Base-by-base conservation (phyloP, 1,140 invertebrate species). In the Caenorhabditis brenneri region DNA sequence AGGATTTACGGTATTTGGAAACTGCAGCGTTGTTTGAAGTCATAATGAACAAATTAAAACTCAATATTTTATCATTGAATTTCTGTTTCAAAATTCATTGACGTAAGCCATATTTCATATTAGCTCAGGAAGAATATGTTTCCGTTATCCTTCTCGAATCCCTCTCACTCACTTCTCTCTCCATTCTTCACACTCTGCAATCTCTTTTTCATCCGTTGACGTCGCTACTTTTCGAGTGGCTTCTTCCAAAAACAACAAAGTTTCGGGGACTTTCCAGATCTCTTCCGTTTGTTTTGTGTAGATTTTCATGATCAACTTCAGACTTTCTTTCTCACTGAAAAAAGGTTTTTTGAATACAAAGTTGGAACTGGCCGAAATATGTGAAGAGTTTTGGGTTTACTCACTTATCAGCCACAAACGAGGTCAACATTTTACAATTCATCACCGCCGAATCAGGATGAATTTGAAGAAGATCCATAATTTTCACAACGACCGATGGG, bases 401-500 rank as follows among this genome's bases (percentile, higher is more conserved):
- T 82, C 31, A 82, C 74, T 60, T 79, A 7, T 69, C 69, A 27
- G 65, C 60, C 2, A 31, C 60, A 48, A 82, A 48, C 1, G 31
- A 29, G 27, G 48, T 85, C 60, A 85, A 48, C 19, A 78, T 39
- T 19, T 51, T 39, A 29, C 80, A 58, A 42, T 69, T 82, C 46
- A 82, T 79, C 2, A 85, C 81, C 0, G 79, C 48, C 2, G 65
- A 74, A 79, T 85, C 84, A 7, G 84, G 79, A 42, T 82, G 84
- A 19, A 85, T 81, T 51, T 81, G 60, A 29, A 85, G 80, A 42
- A 81, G 51, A 46, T 85, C 84, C n/a, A 85, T 51, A 1, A 85
- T 5, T 15, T 69, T 24, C 33, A 49, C 80, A n/a, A 85, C 60
- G 31, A 85, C 80, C 15, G 79, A 69, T 19, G 84, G 84, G 53